phyloP scores from a whole-genome alignment of 2,888 invertebrate genomes.

The Lasioglossum malachurum region DNA sequence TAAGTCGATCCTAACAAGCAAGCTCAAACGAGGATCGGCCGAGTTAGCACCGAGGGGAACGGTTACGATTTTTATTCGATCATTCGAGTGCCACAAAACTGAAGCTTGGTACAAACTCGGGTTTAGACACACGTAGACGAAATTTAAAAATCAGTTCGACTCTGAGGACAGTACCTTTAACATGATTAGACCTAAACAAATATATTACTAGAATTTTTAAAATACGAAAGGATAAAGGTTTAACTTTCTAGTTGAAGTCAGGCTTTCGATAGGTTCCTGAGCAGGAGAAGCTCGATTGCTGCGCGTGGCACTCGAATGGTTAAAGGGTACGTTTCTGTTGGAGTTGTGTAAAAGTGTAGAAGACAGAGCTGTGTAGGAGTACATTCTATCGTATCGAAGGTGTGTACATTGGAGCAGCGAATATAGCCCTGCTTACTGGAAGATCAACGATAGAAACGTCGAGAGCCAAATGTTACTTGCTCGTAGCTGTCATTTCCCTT shows the following conservation, averaged over 20 bases:
- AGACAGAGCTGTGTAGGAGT: neutral
- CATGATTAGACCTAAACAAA: neutral
- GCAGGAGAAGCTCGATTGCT: neutral
- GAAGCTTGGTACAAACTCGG: neutral
- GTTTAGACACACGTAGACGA: neutral
- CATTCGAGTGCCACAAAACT: neutral
- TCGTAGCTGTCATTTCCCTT: neutral
- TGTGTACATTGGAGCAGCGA: neutral
- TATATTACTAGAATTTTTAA: neutral
- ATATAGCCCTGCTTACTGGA: neutral
- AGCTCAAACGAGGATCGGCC: conserved; percentile 18
- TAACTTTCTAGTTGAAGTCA: neutral
- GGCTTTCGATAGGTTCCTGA: neutral
- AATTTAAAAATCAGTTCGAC: neutral
- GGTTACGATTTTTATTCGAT: neutral
- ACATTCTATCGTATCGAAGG: neutral
- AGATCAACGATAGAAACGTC: neutral
- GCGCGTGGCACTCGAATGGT: neutral
- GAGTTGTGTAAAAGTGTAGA: neutral
- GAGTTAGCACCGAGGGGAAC: neutral
- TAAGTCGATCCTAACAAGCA: neutral
- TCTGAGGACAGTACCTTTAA: no score
- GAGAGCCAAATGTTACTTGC: neutral
- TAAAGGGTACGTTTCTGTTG: neutral
- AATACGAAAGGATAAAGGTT: neutral